Evolutionary conservation across 2,797 vertebrate species (phyloP).

Genomic region (Ataeniobius toweri): DNA sequence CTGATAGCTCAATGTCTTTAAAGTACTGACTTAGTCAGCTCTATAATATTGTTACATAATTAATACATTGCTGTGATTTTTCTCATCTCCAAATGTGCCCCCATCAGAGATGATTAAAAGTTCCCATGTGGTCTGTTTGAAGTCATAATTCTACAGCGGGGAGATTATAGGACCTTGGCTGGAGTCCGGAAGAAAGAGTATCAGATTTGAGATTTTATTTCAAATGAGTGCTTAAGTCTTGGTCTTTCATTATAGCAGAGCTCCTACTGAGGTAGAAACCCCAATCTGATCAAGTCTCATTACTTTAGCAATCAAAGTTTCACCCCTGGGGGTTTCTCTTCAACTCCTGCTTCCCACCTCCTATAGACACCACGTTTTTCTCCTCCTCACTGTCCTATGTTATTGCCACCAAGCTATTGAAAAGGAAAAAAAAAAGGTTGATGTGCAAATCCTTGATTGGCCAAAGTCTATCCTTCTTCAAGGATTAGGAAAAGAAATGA

Average conservation of each 20-base stretch:
- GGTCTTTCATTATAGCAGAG: conserved; percentile 79
- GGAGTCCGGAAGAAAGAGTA: conserved; percentile 75
- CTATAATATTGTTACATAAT: conserved; percentile 71
- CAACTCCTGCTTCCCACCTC: conserved; percentile 47
- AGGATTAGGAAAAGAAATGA: conserved; percentile 77
- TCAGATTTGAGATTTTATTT: conserved; percentile 80
- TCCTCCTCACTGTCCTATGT: conserved; percentile 60
- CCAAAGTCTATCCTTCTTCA: conserved; percentile 76
- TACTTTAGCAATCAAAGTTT: conserved; percentile 85
- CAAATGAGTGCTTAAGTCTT: conserved; percentile 80
- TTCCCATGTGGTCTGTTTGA: conserved; percentile 68
- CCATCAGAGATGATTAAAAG: conserved; percentile 72
- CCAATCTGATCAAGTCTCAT: conserved; percentile 82
- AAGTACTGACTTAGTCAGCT: conserved; percentile 58
- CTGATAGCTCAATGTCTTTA: conserved; percentile 50
- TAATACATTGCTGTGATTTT: conserved; percentile 61
- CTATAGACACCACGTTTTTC: conserved; percentile 30
- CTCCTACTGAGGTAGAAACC: conserved; percentile 74
- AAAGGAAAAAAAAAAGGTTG: conserved; percentile 61
- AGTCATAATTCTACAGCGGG: conserved; percentile 66
- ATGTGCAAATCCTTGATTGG: conserved; percentile 80
- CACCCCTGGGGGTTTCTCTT: conserved; percentile 61
- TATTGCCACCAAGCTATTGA: conserved; percentile 56
- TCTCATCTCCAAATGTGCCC: conserved; percentile 58
- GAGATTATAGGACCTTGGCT: conserved; percentile 56